Base-by-base conservation (phyloP, 2,888 invertebrate genomes). In the Perizoma affinitatum region DNA sequence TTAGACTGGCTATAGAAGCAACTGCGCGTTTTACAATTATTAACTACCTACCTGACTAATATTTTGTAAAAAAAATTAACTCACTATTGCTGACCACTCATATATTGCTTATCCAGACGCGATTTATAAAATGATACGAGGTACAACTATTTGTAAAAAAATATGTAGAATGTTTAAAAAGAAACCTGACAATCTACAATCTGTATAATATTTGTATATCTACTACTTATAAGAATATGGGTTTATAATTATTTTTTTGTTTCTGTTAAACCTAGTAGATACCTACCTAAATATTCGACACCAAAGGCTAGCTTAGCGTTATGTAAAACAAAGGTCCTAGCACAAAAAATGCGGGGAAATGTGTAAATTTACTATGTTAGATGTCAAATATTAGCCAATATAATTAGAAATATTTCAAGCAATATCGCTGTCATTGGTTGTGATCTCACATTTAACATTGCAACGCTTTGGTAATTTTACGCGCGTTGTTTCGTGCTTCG, bases 221-320 rank as follows among this genome's bases (percentile, higher is more conserved):
- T 80, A 82, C 76, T 82, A 79, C 78, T 81, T 84, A 84, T 82
- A 80, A 83, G 82, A 83, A 83, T 85, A 83, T 82, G 72, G 68
- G 68, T 75, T 74, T 81, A 74, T 75, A 50, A 51, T 36, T 38
- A 33, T 6, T 22, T 63, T 66, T 61, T 3, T 2, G 38, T 38
- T 38, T 38, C 38, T 4, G 1, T 6, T 38, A 6, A 38, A 38
- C 38, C 38, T 38, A 38, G 38, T 6, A 22, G 22, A 22, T 22
- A 22, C 22, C 22, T 22, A 22, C 22, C 22, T 22, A n/a, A n/a
- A 2, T 22, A 22, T 42, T 55, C 53, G 9, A 65, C 33, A 53
- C 6, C 10, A 22, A 47, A 53, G 41, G 46, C 57, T 64, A 62
- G 48, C 56, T 36, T 40, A 64, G 55, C 60, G 55, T 58, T 58